A percentile compares a stretch with the other conserved stretches of the same genome.
Conservation (phyloP, 2,888 invertebrate genomes). For the Netelia inedita region DNA sequence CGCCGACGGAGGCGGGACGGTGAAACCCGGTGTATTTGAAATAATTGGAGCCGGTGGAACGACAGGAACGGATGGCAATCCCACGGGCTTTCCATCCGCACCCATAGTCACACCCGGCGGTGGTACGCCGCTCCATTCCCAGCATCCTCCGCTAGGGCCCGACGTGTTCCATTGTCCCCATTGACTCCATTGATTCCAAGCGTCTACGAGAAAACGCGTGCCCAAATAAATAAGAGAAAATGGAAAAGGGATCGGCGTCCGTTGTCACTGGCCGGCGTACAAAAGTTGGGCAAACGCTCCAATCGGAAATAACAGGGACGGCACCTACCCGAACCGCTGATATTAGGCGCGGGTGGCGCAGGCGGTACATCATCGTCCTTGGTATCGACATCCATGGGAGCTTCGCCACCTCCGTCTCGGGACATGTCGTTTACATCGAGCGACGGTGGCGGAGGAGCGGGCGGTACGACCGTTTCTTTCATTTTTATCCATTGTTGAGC, state of each 20-base stretch:
- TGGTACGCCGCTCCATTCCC: slow-evolving; percentile 83
- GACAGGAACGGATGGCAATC: slow-evolving; percentile 78
- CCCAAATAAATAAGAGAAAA: slow-evolving; percentile 13
- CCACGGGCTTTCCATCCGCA: slow-evolving; percentile 81
- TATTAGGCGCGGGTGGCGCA: slow-evolving; percentile 84
- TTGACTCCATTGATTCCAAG: slow-evolving; percentile 82
- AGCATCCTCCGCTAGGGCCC: slow-evolving; percentile 79
- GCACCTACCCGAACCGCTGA: slow-evolving; percentile 82
- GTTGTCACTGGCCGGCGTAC: background rate
- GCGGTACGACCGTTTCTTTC: slow-evolving; percentile 91
- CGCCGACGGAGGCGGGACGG: slow-evolving; percentile 78
- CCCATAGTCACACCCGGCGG: slow-evolving; percentile 81
- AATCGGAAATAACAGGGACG: no score
- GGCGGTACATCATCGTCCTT: slow-evolving; percentile 87
- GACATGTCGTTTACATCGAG: slow-evolving; percentile 79
- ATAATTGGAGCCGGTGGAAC: slow-evolving; percentile 81
- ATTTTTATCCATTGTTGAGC: slow-evolving; percentile 99
- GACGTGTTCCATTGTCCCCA: slow-evolving; percentile 82
- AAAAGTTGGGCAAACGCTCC: background rate
- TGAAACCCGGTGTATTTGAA: slow-evolving; percentile 79
- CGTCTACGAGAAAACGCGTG: no score
- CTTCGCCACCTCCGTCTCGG: slow-evolving; percentile 91
- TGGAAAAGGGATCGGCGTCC: background rate
- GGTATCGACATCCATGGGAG: slow-evolving; percentile 94
- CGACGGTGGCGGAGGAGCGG: slow-evolving; percentile 88